Base-by-base conservation (phyloP, 2,797 vertebrate species). In the Gymnoscopelus braueri region DNA sequence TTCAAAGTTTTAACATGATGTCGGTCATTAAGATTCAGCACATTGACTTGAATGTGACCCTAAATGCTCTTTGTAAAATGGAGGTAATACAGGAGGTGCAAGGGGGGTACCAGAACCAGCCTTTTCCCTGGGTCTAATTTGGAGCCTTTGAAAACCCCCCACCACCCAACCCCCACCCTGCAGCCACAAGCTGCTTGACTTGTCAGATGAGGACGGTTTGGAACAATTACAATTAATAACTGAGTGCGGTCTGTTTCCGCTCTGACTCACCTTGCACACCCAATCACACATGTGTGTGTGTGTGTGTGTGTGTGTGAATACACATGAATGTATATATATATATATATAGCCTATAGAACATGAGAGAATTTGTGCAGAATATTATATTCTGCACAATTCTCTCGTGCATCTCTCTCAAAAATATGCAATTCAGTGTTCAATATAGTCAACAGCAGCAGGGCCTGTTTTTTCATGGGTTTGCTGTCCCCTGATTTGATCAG, bases 381-480 rank as follows among this genome's bases (percentile, higher is more conserved):
- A 19, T 19, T 19, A 19, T 19, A 19, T 19, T 19, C 19, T 19
- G 19, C 19, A 19, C 19, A 19, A 19, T 29, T 29, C 26, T 29
- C 26, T 29, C 26, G 1, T 19, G 19, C 19, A 19, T 29, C 26
- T 4, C 26, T 29, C 26, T 29, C 26, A 29, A 29, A 29, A 29
- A 29, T 29, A 29, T 29, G 26, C 26, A 29, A 29, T 29, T 29
- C 3, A 29, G 26, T 29, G 26, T 29, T 29, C 26, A 29, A 29
- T 29, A 29, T 29, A 1, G 26, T 29, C 26, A 29, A 29, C 67
- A 84, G 54, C 85, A 84, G 77, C 74, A 82, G 72, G 52, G 58
- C 60, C 82, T 84, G 80, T 80, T 87, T 85, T 84, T 72, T 83
- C 48, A 69, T 72, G 86, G 84, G 86, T 86, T 19, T 88, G 82